These are phyloP conservation scores for Ctenochaetus hawaiiensis DNA, from an alignment of 2,797 vertebrate genomes.

Conservation along the genomic window DNA sequence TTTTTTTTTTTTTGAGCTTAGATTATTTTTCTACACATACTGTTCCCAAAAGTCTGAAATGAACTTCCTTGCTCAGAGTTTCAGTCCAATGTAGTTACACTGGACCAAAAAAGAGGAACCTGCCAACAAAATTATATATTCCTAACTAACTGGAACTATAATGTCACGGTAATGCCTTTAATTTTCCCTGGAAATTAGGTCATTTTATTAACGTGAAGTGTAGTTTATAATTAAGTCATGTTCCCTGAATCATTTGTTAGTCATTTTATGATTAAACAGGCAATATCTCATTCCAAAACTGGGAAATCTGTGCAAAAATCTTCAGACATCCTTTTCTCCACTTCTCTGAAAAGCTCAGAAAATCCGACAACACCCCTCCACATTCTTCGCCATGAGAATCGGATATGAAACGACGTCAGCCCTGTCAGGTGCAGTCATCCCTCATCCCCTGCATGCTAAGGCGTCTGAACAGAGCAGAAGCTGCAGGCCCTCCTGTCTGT, in stretches of 20 bases:
- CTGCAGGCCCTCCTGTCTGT: slow-evolving; percentile 55
- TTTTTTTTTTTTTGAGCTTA: too few species aligned
- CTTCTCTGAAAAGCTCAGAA: slow-evolving; percentile 7
- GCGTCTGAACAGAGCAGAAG: slow-evolving; percentile 61
- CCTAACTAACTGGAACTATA: background rate
- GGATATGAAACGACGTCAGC: slow-evolving; percentile 41
- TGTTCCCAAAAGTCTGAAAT: background rate
- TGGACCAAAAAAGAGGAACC: slow-evolving; percentile 1
- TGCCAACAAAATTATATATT: too few species aligned
- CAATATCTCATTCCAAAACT: background rate
- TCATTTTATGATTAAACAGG: background rate
- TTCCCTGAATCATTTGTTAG: background rate
- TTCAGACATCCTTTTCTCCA: background rate
- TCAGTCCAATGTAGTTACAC: too few species aligned
- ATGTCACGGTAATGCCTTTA: too few species aligned
- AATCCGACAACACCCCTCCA: background rate
- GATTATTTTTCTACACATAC: too few species aligned
- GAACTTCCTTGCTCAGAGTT: background rate
- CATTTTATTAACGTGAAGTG: too few species aligned
- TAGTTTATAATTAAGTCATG: background rate
- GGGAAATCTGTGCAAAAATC: background rate
- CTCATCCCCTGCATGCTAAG: slow-evolving; percentile 78
- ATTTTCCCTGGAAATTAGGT: background rate
- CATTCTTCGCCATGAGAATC: slow-evolving; percentile 37
- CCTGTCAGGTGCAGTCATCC: slow-evolving; percentile 69